Percentiles rank a stretch among this genome's conserved stretches.
phyloP scores from a whole-genome alignment of 2,888 invertebrate genomes.

The Drosophila cognata region DNA sequence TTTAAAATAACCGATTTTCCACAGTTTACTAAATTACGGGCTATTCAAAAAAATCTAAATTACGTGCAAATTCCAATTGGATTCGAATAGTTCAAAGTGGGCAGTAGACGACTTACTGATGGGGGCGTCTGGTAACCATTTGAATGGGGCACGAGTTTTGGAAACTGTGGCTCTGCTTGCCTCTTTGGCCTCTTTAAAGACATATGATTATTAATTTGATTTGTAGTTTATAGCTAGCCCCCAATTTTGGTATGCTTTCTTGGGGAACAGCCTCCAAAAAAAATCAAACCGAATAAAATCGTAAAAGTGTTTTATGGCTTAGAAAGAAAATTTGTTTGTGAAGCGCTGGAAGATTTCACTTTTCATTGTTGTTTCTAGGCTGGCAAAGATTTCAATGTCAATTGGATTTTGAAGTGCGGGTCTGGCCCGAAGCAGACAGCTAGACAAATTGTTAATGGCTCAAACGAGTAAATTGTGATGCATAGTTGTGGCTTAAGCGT shows the following conservation, averaged over 20 bases:
- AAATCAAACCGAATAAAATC: constrained; percentile 3
- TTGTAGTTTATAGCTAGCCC: constrained; percentile 57
- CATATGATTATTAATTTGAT: constrained; percentile 80
- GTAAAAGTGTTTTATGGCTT: constrained; percentile 40
- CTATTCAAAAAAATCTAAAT: constrained; percentile 22
- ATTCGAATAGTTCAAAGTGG: constrained; percentile 9
- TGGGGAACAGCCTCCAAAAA: constrained; percentile 15
- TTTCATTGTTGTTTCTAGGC: constrained; percentile 50
- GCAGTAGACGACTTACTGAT: constrained; percentile 18
- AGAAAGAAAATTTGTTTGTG: constrained; percentile 9
- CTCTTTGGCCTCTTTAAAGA: constrained; percentile 40
- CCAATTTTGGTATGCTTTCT: constrained; percentile 64
- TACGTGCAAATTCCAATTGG: constrained; percentile 45
- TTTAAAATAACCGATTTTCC: neutral
- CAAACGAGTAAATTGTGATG: neutral
- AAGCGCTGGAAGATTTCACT: constrained; percentile 62
- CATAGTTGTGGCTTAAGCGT: neutral
- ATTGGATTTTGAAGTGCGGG: constrained; percentile 42
- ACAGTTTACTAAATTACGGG: neutral
- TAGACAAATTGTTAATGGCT: constrained; percentile 10
- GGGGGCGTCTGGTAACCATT: constrained; percentile 66
- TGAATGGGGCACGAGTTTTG: constrained; percentile 66
- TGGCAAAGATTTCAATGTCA: constrained; percentile 70
- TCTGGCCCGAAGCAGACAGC: constrained; percentile 12
- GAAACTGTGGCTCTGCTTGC: constrained; percentile 12